Evolutionary conservation across 1,140 invertebrate species (phyloP), one percentile per base, ranked within the genome.

Genomic region (Copidosoma floridanum): DNA sequence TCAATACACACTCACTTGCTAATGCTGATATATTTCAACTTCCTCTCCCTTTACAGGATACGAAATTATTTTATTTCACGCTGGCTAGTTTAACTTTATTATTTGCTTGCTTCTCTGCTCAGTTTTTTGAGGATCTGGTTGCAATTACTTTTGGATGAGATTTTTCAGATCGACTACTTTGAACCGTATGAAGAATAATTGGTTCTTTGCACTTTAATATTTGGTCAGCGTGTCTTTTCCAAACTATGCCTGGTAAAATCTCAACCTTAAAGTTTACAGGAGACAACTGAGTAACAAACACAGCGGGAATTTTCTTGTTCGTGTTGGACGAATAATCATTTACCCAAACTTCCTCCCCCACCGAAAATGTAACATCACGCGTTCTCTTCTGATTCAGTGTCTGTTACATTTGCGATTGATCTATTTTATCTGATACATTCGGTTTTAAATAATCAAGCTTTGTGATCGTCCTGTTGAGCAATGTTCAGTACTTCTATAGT

Each of bases 191-290:
- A 3, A 23, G n/a, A n/a, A n/a, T n/a, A n/a, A n/a, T 16, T 10
- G 18, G 20, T 12, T 12, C 18, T 43, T 43, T 43, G 18, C n/a
- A 43, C 18, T 43, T 43, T 18, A 43, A 43, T 16, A 52, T 52
- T 10, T 52, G 50, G 35, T 52, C 50, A 10, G 37, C 8, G 18
- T 52, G 50, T 21, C 50, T 32, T 52, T 37, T 52, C 20, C 7
- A 52, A 4, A 5, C 2, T n/a, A 18, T 16, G 7, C 50, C 32
- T n/a, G 26, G 10, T 37, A 32, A 37, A 12, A 2, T n/a, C n/a
- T 50, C 47, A 16, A 27, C 47, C 16, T 32, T 26, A 26, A 50
- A 50, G 14, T 26, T 50, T 8, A 50, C 47, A 10, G 47, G 47
- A 1, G 47, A 50, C 14, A 50, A n/a, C 47, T 27, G 47, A 1